These are phyloP conservation scores for Myripristis jacobus DNA, from an alignment of 2,797 vertebrate genomes.

Conservation along the genomic window DNA sequence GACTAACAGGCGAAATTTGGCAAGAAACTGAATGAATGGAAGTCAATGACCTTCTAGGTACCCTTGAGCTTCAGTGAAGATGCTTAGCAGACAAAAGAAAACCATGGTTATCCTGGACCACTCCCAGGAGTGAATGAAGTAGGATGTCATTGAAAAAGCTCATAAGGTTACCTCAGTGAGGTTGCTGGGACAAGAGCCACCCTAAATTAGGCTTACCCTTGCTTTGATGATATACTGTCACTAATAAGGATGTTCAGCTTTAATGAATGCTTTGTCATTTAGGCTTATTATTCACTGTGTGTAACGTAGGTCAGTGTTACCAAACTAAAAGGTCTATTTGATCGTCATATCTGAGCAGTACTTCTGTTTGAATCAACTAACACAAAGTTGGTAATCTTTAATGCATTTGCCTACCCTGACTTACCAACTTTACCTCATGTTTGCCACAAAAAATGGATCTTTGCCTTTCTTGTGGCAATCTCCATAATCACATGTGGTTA, in stretches of 20 bases:
- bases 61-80: neutral
- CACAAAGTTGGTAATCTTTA: too few relatives aligned
- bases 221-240: too few relatives aligned
- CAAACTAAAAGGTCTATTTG: too few relatives aligned
- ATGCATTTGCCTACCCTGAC: neutral
- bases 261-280: too few relatives aligned
- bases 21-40: neutral
- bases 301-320: too few relatives aligned
- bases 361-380: neutral
- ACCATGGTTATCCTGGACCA: neutral
- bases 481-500: neutral
- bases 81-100: neutral
- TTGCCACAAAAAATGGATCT: neutral
- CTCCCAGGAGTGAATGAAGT: neutral
- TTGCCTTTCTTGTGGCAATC: neutral
- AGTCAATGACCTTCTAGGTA: neutral
- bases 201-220: too few relatives aligned
- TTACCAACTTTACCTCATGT: neutral
- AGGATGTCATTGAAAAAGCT: too few relatives aligned
- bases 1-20: neutral
- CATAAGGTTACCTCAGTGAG: too few relatives aligned
- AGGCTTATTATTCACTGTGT: too few relatives aligned
- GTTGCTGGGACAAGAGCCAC: too few relatives aligned
- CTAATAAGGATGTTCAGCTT: too few relatives aligned
- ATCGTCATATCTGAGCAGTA: too few relatives aligned